Evolutionary conservation across 2,797 vertebrate species (phyloP).

Genomic region (Periparus ater): DNA sequence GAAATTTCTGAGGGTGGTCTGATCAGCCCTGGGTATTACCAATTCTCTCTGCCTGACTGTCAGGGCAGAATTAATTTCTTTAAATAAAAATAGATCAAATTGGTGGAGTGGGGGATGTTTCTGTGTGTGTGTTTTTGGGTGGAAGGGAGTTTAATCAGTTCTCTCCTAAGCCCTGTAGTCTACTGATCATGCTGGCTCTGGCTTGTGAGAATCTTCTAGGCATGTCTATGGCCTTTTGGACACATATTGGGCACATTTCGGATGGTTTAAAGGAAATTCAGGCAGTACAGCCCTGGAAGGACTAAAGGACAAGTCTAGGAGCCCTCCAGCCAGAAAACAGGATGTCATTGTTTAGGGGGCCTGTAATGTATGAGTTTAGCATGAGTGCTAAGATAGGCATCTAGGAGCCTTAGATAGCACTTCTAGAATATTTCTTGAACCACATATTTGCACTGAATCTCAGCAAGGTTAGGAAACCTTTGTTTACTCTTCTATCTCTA

Average conservation of each 20-base stretch:
- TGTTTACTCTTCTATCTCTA: not conserved
- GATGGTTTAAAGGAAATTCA: not conserved
- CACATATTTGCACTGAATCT: slow-evolving; percentile 3
- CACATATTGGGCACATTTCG: not conserved
- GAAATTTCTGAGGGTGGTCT: not conserved
- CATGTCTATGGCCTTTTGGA: not conserved
- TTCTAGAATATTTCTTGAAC: not conserved
- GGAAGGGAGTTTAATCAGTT: not conserved
- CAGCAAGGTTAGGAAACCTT: not conserved
- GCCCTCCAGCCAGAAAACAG: not conserved
- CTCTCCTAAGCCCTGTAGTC: not conserved
- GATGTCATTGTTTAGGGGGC: not conserved
- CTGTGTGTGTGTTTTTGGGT: not conserved
- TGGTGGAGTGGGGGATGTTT: not conserved
- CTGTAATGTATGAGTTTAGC: not conserved
- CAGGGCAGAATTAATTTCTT: not conserved
- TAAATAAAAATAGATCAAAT: not conserved
- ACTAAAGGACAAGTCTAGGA: not conserved
- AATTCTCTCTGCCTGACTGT: not conserved
- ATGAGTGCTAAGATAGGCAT: not conserved
- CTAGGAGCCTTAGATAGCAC: not conserved
- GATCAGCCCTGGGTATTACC: not conserved
- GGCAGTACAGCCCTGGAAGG: not conserved
- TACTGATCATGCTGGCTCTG: not conserved
- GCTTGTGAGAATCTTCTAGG: not conserved